A percentile compares a stretch with the other conserved stretches of the same genome.
phyloP scores from a whole-genome alignment of 2,113 vertebrate species.

The Orthochromis indermauri region DNA sequence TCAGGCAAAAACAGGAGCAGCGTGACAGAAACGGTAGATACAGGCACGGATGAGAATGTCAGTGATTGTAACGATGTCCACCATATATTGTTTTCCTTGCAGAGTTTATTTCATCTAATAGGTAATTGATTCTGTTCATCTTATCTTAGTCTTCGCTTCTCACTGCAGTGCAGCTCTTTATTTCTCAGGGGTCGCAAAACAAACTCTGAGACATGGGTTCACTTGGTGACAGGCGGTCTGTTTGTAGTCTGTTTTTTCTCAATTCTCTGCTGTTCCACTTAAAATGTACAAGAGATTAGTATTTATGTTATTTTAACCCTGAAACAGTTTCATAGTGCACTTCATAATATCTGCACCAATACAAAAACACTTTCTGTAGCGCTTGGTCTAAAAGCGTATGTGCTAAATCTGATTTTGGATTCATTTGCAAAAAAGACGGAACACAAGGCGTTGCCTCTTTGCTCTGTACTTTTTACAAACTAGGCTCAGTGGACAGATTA shows the following conservation, averaged over 20 bases:
- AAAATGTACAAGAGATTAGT: neutral
- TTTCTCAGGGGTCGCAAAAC: neutral
- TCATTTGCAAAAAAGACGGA: neutral
- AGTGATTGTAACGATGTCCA: neutral
- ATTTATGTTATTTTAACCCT: neutral
- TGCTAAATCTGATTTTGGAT: neutral
- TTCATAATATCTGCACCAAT: neutral
- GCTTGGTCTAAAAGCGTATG: neutral
- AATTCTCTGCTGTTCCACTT: neutral
- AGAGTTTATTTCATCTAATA: neutral
- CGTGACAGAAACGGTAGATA: neutral
- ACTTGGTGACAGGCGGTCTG: neutral
- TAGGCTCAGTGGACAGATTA: neutral
- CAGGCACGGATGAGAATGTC: neutral
- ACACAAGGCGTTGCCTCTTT: neutral
- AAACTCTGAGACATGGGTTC: neutral
- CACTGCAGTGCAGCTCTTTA: neutral
- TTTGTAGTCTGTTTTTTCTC: neutral
- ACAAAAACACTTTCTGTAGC: neutral
- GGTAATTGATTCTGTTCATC: neutral
- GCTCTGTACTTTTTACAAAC: neutral
- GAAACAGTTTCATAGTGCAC: neutral
- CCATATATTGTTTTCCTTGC: neutral
- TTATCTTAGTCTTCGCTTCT: neutral
- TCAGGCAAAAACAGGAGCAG: neutral